Evolutionary conservation across 2,888 invertebrate genomes (phyloP), one percentile per base, ranked within the genome.

Genomic region (Athripsodes cinereus): DNA sequence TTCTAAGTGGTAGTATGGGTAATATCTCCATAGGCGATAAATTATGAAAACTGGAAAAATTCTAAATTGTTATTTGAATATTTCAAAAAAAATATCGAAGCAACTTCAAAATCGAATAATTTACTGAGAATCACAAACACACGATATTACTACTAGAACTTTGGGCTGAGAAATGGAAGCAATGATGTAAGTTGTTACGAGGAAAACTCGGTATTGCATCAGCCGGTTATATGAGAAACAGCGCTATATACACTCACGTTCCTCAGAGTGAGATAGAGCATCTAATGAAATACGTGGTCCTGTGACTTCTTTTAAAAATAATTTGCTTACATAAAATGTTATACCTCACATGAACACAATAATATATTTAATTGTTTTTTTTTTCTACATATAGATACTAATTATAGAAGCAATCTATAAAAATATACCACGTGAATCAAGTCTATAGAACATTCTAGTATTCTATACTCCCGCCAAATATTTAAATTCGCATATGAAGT

Each of bases 161-260:
- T 3, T 40, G 3, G 40, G 16, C 13, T 40, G 40, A 40, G 2
- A 18, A 20, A 21, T 21, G 19, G 18, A 48, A 5, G 8, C 19
- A 2, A 20, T 48, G 48, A 48, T 13, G 48, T 13, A 48, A 48
- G 6, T 8, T 19, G 2, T 8, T 48, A 19, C 13, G 48, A 48
- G 22, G 20, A 48, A 48, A 21, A 19, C 22, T 19, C 35, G 8
- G 44, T 21, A 55, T 55, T 55, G 55, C 55, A 51, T 55, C 55
- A 55, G 55, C 55, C 55, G 40, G 18, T 22, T 21, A 40, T 35
- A 22, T 34, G 22, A n/a, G 55, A 55, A 51, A 55, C 19, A 16
- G 51, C 22, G 5, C 22, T 22, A 55, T 51, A 11, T 1, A 6
- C n/a, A 19, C 2, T 10, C 26, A 10, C 13, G 10, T 1, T 11